phyloP scores from a whole-genome alignment of 1,140 invertebrate species.

The Acromyrmex echinatior region DNA sequence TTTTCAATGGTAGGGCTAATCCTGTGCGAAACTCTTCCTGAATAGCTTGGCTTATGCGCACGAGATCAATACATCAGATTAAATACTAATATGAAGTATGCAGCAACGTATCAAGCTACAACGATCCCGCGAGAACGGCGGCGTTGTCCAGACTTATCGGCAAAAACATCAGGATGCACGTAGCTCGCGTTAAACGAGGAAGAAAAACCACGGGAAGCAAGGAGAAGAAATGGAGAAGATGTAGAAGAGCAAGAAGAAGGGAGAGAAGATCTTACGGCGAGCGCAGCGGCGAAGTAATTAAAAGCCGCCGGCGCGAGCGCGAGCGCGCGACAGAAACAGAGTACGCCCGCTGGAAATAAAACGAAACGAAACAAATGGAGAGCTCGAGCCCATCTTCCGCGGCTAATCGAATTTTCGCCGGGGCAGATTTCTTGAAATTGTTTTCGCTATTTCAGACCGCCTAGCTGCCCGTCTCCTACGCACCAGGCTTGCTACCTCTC shows the following conservation, averaged over 20 bases:
- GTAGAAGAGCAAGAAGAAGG: conserved; percentile 24
- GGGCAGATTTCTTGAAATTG: conserved; percentile 86
- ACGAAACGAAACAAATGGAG: conserved; percentile 81
- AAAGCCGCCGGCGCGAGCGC: conserved; percentile 77
- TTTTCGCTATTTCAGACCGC: conserved; percentile 82
- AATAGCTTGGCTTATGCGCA: conserved; percentile 30
- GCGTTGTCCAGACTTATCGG: conserved; percentile 41
- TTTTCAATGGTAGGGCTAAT: neutral
- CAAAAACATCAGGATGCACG: conserved; percentile 51
- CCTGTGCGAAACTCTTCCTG: conserved; percentile 31
- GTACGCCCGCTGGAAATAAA: conserved; percentile 60
- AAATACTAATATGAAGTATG: conserved; percentile 54
- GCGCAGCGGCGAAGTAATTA: conserved; percentile 73
- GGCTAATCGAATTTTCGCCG: conserved; percentile 86
- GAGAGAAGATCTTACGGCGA: conserved; percentile 50
- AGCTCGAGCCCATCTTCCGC: conserved; percentile 83
- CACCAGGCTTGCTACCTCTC: conserved; percentile 16
- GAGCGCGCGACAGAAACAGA: conserved; percentile 53
- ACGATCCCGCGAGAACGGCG: conserved; percentile 19
- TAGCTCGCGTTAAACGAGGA: conserved; percentile 42
- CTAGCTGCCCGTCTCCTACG: conserved; percentile 56
- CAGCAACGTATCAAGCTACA: conserved; percentile 9
- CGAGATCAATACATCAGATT: conserved; percentile 32
- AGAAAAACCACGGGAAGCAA: conserved; percentile 21
- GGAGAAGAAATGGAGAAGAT: conserved; percentile 53